Evolutionary conservation across 2,113 vertebrate species (phyloP).

Genomic region (Vicugna pacos): DNA sequence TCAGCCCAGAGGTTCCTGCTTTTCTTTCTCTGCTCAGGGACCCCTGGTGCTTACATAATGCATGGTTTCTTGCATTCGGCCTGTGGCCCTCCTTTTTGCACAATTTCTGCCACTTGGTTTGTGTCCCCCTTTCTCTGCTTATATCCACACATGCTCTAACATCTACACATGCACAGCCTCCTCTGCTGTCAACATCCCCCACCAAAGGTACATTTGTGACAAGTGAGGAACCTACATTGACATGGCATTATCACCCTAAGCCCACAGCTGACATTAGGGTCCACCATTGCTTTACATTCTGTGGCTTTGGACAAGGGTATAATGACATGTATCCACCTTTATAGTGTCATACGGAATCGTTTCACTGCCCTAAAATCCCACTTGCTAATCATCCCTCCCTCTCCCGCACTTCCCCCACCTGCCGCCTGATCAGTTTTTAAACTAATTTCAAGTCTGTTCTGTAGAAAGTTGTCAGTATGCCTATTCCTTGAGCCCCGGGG

Average conservation of each 20-base stretch:
- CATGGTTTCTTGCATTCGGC: too few species aligned
- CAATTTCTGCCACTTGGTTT: too few species aligned
- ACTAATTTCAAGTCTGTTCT: background rate
- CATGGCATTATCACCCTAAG: background rate
- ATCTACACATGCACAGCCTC: background rate
- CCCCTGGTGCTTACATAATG: too few species aligned
- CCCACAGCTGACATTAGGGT: background rate
- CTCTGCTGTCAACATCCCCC: background rate
- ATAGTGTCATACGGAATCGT: background rate
- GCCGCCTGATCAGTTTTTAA: background rate
- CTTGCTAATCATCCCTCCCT: background rate
- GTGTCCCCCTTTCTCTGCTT: too few species aligned
- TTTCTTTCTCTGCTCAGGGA: too few species aligned
- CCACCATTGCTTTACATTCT: background rate
- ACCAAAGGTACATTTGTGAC: background rate
- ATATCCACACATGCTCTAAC: too few species aligned
- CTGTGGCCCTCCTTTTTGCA: too few species aligned
- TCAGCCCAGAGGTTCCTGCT: too few species aligned
- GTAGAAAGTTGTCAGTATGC: background rate
- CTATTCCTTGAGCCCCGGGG: background rate
- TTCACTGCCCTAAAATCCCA: background rate
- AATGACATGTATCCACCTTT: background rate
- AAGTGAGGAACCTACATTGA: accelerated
- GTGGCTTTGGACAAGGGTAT: background rate
- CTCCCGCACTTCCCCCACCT: background rate